phyloP scores from a whole-genome alignment of 1,140 invertebrate genomes.

The Zaprionus africanus region DNA sequence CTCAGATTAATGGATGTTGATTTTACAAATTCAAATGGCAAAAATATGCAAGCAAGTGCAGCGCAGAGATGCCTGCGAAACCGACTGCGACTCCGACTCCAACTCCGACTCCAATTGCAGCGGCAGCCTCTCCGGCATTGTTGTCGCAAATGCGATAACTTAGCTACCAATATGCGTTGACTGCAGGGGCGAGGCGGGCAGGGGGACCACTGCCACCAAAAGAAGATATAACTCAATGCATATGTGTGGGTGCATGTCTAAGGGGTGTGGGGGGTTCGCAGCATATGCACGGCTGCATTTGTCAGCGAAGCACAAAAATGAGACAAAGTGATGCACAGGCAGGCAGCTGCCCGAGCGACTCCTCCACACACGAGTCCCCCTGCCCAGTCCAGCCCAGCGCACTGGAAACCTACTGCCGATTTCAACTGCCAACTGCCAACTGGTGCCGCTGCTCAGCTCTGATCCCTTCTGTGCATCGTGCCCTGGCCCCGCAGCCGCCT shows the following conservation, averaged over 20 bases:
- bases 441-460: slow-evolving; percentile 14
- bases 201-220: slow-evolving; percentile 34
- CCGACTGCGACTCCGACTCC: slow-evolving; percentile 40
- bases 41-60: slow-evolving; percentile 82
- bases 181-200: slow-evolving; percentile 18
- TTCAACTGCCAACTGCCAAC: slow-evolving; percentile 24
- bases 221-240: slow-evolving; percentile 62
- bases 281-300: slow-evolving; percentile 82
- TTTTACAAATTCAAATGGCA: slow-evolving; percentile 83
- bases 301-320: slow-evolving; percentile 82
- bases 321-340: slow-evolving; percentile 74
- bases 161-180: slow-evolving; percentile 82
- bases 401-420: slow-evolving; percentile 14
- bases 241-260: slow-evolving; percentile 52
- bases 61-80: slow-evolving; percentile 59
- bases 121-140: slow-evolving; percentile 54
- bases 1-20: slow-evolving; percentile 82
- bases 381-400: background rate
- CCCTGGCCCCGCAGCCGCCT: slow-evolving; percentile 7
- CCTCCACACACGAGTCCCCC: background rate
- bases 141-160: slow-evolving; percentile 83
- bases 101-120: slow-evolving; percentile 39
- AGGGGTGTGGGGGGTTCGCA: background rate
- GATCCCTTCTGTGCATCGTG: slow-evolving; percentile 33
- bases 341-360: slow-evolving; percentile 38